These are phyloP conservation scores for Amphiura filiformis DNA, from an alignment of 35 echinoderm and acorn worm species.

Conservation along the genomic window DNA sequence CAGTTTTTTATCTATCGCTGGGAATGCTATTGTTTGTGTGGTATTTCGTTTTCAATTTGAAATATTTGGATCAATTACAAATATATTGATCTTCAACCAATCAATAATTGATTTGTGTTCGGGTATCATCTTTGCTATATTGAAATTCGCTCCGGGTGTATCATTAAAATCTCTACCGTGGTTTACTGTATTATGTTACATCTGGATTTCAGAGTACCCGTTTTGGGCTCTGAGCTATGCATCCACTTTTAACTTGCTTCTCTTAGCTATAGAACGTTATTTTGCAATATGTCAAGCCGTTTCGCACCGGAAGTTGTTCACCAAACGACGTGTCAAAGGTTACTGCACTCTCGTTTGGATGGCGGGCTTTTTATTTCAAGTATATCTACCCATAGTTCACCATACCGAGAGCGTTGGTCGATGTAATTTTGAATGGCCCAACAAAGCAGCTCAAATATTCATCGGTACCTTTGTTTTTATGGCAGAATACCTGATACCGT, in stretches of 20 bases:
- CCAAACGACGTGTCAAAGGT: conserved; percentile 52
- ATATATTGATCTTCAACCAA: conserved; percentile 82
- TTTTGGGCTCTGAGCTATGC: conserved; percentile 81
- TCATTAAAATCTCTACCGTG: background rate
- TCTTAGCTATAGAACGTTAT: conserved; percentile 75
- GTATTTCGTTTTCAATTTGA: conserved; percentile 65
- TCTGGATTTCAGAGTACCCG: conserved; percentile 79
- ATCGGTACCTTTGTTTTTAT: conserved; percentile 70
- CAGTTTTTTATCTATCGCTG: conserved; percentile 49
- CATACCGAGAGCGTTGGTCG: background rate
- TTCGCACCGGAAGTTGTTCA: conserved; percentile 71
- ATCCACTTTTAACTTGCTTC: conserved; percentile 71
- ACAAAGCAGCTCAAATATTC: conserved; percentile 36
- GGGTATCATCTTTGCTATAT: conserved; percentile 56
- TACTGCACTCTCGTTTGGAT: conserved; percentile 46
- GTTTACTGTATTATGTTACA: conserved; percentile 47
- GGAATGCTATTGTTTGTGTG: conserved; percentile 68
- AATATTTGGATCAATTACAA: conserved; percentile 76
- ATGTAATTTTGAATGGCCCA: conserved; percentile 63
- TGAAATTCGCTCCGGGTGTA: conserved; percentile 36
- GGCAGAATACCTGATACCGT: conserved; percentile 66
- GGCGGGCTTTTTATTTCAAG: conserved; percentile 48
- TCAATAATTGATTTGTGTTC: conserved; percentile 76
- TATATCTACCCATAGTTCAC: conserved; percentile 72
- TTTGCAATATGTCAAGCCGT: conserved; percentile 69